phyloP scores from a whole-genome alignment of 2,797 vertebrate species.

The Mastacembelus armatus region DNA sequence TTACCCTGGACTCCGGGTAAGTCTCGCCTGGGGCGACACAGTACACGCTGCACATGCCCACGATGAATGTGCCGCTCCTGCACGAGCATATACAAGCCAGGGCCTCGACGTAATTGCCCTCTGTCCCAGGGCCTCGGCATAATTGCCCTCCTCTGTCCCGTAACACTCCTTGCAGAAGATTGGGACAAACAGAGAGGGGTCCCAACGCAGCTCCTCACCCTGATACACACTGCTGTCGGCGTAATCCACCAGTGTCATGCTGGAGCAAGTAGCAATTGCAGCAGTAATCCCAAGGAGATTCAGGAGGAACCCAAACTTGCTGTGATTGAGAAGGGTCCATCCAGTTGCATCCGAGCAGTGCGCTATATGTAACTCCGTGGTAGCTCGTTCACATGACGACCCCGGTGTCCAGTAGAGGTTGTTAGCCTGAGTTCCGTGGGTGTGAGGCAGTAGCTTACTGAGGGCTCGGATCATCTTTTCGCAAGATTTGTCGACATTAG shows the following conservation, averaged over 20 bases:
- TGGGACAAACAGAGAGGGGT: constrained; percentile 17
- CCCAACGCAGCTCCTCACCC: not conserved
- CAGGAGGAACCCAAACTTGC: too few species aligned
- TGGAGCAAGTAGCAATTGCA: too few species aligned
- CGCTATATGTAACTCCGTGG: too few species aligned
- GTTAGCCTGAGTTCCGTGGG: too few species aligned
- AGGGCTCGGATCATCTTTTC: not conserved
- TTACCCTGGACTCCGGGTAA: not conserved
- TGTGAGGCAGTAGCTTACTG: not conserved
- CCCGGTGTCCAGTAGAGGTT: too few species aligned
- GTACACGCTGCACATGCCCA: constrained; percentile 35
- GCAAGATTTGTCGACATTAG: constrained; percentile 13
- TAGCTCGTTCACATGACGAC: too few species aligned
- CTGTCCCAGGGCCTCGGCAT: not conserved
- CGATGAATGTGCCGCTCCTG: not conserved
- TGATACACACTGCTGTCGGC: not conserved
- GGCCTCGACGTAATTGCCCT: not conserved
- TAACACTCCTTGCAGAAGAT: constrained; percentile 41
- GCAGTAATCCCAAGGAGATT: too few species aligned
- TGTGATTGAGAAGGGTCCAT: too few species aligned
- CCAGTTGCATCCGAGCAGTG: too few species aligned
- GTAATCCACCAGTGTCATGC: constrained; percentile 23
- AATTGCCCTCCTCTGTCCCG: constrained; percentile 12
- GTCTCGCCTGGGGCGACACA: not conserved
- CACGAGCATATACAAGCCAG: not conserved